Evolutionary conservation across 2,888 invertebrate species (phyloP).

Genomic region (Drosophila parthenogenetica): DNA sequence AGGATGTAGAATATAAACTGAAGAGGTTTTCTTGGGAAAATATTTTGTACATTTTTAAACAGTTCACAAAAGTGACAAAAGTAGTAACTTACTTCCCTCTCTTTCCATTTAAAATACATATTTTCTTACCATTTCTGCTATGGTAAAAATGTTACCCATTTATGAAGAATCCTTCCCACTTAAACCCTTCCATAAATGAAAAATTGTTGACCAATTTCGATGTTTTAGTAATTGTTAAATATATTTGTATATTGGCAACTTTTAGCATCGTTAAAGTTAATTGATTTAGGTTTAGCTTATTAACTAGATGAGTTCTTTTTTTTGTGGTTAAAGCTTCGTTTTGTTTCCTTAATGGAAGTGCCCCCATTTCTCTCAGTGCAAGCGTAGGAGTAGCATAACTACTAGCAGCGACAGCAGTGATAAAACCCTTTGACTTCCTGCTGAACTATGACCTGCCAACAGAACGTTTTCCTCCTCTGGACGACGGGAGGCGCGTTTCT

Average conservation of each 20-base stretch:
- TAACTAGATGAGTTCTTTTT: constrained; percentile 64
- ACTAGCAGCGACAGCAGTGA: constrained; percentile 15
- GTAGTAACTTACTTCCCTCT: background rate
- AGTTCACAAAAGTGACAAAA: background rate
- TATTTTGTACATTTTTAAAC: too few relatives aligned
- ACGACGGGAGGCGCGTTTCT: constrained; percentile 77
- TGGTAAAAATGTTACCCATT: too few relatives aligned
- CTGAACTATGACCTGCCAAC: constrained; percentile 50
- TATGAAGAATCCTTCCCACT: too few relatives aligned
- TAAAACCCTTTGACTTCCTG: constrained; percentile 3
- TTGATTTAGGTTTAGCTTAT: constrained; percentile 71
- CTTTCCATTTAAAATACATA: background rate
- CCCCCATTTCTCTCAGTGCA: constrained; percentile 1
- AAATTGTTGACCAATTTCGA: background rate
- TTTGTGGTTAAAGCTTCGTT: constrained; percentile 72
- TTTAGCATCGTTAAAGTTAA: constrained; percentile 71
- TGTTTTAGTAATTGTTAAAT: constrained; percentile 65
- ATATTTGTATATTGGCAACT: constrained; percentile 71
- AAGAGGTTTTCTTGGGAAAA: too few relatives aligned
- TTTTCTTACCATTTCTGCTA: too few relatives aligned
- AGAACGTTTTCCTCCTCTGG: constrained; percentile 59
- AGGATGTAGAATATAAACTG: too few relatives aligned
- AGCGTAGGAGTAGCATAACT: constrained; percentile 3
- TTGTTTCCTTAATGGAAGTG: constrained; percentile 24
- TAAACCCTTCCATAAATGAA: background rate